Evolutionary conservation across 2,888 invertebrate species (phyloP).

Genomic region (Axea sp.): DNA sequence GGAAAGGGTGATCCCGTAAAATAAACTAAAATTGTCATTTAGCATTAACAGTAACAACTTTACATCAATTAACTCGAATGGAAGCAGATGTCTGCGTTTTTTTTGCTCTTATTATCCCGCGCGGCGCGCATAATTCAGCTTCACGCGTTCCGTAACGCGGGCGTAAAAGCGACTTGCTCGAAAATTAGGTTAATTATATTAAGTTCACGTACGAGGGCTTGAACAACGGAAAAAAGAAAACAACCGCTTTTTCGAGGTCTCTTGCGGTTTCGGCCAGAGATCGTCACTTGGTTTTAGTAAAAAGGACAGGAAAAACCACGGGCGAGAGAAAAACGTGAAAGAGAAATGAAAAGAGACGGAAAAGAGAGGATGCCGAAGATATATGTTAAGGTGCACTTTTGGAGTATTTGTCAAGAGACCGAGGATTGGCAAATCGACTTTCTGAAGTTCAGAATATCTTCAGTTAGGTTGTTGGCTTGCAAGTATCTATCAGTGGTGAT

Average conservation of each 20-base stretch:
- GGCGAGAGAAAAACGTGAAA: neutral
- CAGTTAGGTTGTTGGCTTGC: constrained; percentile 11
- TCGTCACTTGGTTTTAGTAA: constrained; percentile 33
- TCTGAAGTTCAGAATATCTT: constrained; percentile 19
- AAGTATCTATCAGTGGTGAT: constrained; percentile 21
- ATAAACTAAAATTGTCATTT: constrained; percentile 14
- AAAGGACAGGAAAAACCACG: neutral
- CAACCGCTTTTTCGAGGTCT: constrained; percentile 16
- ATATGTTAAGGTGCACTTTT: constrained; percentile 36
- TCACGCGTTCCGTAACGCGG: constrained; percentile 19
- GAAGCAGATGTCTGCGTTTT: constrained; percentile 12
- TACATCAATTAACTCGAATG: constrained; percentile 22
- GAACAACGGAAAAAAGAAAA: constrained; percentile 28
- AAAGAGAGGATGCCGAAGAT: constrained; percentile 13
- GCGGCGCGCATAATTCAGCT: constrained; percentile 41
- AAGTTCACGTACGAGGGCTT: constrained; percentile 40
- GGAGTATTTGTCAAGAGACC: constrained; percentile 43
- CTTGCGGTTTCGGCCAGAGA: constrained; percentile 10
- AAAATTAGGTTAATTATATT: constrained; percentile 57
- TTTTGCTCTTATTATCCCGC: constrained; percentile 23
- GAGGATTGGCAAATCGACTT: constrained; percentile 52
- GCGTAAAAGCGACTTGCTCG: constrained; percentile 34
- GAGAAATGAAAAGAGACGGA: neutral
- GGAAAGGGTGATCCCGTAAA: too few relatives aligned
- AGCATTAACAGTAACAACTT: constrained; percentile 9